Evolutionary conservation across 2,888 invertebrate genomes (phyloP).

Genomic region (Drosophila falleni): DNA sequence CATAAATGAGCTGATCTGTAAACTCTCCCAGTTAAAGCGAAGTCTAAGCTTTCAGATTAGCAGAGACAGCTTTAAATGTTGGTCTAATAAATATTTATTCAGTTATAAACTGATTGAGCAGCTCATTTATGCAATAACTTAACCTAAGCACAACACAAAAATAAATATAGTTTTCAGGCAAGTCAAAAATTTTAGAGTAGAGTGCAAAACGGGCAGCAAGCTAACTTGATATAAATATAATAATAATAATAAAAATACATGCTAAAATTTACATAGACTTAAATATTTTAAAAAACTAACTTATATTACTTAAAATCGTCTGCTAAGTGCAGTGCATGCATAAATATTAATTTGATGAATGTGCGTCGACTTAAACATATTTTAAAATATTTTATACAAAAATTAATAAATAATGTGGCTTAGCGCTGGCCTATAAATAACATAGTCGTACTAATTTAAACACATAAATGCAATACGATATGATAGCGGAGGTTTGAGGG

Average conservation of each 20-base stretch:
- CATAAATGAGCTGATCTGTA: constrained; percentile 75
- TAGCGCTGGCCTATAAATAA: constrained; percentile 54
- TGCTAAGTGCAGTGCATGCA: constrained; percentile 37
- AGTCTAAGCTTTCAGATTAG: not conserved
- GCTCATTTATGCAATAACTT: constrained; percentile 83
- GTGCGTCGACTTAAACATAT: constrained; percentile 35
- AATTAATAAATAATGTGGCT: constrained; percentile 51
- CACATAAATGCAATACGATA: constrained; percentile 28
- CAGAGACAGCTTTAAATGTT: constrained; percentile 29
- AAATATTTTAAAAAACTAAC: constrained; percentile 5
- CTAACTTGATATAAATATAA: not conserved
- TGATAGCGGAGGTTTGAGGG: constrained; percentile 11
- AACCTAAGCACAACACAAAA: constrained; percentile 74
- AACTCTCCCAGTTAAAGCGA: constrained; percentile 26
- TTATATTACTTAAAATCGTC: constrained; percentile 14
- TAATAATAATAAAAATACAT: not conserved
- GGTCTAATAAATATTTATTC: constrained; percentile 12
- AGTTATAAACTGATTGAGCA: constrained; percentile 34
- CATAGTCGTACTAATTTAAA: constrained; percentile 55
- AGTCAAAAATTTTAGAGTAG: constrained; percentile 5
- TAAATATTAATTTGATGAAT: constrained; percentile 39
- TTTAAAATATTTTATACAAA: constrained; percentile 32
- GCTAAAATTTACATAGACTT: not conserved
- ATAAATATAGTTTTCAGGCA: constrained; percentile 18
- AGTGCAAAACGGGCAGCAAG: constrained; percentile 35